A percentile compares a stretch with the other conserved stretches of the same genome.
These are phyloP conservation scores for Matsumurasca onukii DNA, from an alignment of 1,140 invertebrate species.

Conservation along the genomic window DNA sequence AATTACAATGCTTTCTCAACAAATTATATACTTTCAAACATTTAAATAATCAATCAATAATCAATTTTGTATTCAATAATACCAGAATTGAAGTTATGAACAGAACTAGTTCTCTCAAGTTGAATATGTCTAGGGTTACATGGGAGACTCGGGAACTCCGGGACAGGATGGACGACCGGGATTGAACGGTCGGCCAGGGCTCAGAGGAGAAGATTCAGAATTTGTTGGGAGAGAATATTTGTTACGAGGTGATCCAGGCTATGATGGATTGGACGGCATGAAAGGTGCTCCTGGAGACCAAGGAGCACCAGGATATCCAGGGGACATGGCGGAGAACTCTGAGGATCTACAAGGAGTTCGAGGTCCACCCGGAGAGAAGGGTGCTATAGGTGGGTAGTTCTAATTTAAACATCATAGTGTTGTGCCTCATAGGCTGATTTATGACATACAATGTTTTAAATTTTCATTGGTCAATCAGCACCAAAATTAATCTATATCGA, in stretches of 20 bases:
- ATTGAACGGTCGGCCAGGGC: slow-evolving; percentile 50
- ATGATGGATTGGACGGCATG: slow-evolving; percentile 47
- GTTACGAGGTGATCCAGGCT: slow-evolving; percentile 46
- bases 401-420: too few relatives aligned
- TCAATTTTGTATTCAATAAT: too few relatives aligned
- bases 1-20: too few relatives aligned
- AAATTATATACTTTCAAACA: too few relatives aligned
- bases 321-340: background rate
- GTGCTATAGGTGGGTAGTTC: slow-evolving; percentile 7
- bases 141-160: slow-evolving; percentile 49
- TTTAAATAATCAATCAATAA: too few relatives aligned
- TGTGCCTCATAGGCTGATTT: too few relatives aligned
- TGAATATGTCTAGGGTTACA: slow-evolving; percentile 3
- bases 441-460: too few relatives aligned
- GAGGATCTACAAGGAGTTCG: slow-evolving; percentile 50
- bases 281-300: slow-evolving; percentile 45
- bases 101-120: too few relatives aligned
- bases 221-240: slow-evolving; percentile 36
- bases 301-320: slow-evolving; percentile 10
- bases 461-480: too few relatives aligned
- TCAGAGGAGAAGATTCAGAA: slow-evolving; percentile 49
- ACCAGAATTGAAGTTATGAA: too few relatives aligned
- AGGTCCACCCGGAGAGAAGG: slow-evolving; percentile 58
- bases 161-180: slow-evolving; percentile 53
- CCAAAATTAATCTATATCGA: too few relatives aligned